phyloP scores from a whole-genome alignment of 2,888 invertebrate genomes.

The Microctonus hyperodae region DNA sequence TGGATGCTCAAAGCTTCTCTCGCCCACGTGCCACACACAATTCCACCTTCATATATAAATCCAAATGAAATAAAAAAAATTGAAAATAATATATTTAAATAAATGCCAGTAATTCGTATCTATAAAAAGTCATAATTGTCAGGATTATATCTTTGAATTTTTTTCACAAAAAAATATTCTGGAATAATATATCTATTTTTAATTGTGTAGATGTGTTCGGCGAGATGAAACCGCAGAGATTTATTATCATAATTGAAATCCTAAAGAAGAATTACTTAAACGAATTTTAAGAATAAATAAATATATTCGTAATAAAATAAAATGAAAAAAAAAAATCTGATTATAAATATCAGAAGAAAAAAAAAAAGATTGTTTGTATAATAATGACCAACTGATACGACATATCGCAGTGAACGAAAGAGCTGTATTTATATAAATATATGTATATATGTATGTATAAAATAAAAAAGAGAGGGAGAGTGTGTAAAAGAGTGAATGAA shows the following conservation, averaged over 20 bases:
- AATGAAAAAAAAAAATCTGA: slow-evolving; percentile 24
- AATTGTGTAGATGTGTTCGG: too few species aligned
- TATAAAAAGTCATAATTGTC: not conserved
- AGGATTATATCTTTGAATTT: not conserved
- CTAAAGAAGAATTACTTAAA: slow-evolving; percentile 3
- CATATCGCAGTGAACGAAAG: slow-evolving; percentile 28
- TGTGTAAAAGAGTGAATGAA: slow-evolving; percentile 15
- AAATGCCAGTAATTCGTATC: not conserved
- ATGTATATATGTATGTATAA: too few species aligned
- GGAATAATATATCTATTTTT: too few species aligned
- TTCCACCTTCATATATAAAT: not conserved
- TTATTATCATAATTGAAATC: not conserved
- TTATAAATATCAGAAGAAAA: slow-evolving; percentile 4
- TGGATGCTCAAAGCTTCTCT: not conserved
- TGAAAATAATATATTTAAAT: not conserved
- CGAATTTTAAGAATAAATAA: too few species aligned
- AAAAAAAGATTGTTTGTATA: slow-evolving; percentile 20
- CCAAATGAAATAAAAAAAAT: not conserved
- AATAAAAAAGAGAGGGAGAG: slow-evolving; percentile 12
- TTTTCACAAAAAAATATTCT: not conserved
- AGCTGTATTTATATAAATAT: too few species aligned
- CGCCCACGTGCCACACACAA: not conserved
- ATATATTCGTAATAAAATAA: too few species aligned
- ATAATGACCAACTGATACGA: not conserved
- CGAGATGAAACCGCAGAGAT: not conserved